Evolutionary conservation across 64 coral and sea anemone genomes (phyloP), one percentile per base, ranked within the genome.

Genomic region (Platygyra sinensis): DNA sequence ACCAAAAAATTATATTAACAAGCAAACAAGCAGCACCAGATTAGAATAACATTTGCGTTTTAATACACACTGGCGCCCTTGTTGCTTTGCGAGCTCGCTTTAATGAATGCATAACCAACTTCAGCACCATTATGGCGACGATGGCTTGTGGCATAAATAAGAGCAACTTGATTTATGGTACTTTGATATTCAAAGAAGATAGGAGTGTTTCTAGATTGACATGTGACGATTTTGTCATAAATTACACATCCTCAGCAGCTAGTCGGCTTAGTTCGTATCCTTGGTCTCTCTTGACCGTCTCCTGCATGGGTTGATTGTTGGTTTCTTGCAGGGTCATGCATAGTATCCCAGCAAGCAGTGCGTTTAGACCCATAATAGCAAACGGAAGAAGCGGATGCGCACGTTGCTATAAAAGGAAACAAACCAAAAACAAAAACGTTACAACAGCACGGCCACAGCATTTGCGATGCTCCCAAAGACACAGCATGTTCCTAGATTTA

Each of bases 261-360:
- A 81, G 27, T 10, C 19, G 79, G 33, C 12, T 55, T 55, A 81
- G 8, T 81, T 81, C 79, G 8, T 72, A 62, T 71, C 36, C 81
- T 24, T 62, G 28, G 2, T 29, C 61, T 79, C 51, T 59, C 10
- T 86, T 61, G 1, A 92, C 82, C 22, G 90, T 92, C 62, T 92
- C 90, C 14, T 75, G 59, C 33, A 75, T 86, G 17, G 73, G 61
- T 65, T 31, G 31, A 19, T 86, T 78, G 13, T 77, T 77, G 8
- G 90, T 92, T 67, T 92, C 90, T 50, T 74, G 90, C 6, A 92
- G 57, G 20, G 72, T 71, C 67, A 79, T 76, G 39, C 49, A 92
- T 12, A 92, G 73, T 67, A 92, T 78, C 11, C 90, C 90, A 36
- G 80, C 71, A 73, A 86, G n/a, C 28, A 92, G 29, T 2, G 90